Conservation (phyloP, 2,888 invertebrate species). For the Scaptomyza caliginosa region DNA sequence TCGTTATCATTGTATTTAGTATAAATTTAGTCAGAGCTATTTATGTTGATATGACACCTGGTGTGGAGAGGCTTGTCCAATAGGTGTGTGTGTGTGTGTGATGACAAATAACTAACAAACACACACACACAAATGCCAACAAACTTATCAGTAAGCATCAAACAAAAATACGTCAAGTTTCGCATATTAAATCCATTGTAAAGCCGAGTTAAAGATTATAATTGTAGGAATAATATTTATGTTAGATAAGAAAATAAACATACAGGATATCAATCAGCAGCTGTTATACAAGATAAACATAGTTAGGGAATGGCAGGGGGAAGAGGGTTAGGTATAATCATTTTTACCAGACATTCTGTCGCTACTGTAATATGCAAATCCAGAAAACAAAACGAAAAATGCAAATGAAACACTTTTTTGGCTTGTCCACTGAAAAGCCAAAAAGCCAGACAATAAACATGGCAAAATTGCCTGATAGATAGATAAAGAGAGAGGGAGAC, state of each 20-base stretch:
- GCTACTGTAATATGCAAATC: slow-evolving; percentile 37
- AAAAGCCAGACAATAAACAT: slow-evolving; percentile 31
- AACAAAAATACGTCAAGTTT: slow-evolving; percentile 14
- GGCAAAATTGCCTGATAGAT: slow-evolving; percentile 48
- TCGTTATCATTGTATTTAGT: slow-evolving; percentile 2
- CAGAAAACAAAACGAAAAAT: slow-evolving; percentile 3
- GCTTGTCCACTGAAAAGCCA: slow-evolving; percentile 12
- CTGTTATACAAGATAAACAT: slow-evolving; percentile 10
- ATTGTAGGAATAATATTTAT: slow-evolving; percentile 14
- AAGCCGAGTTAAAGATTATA: slow-evolving; percentile 19
- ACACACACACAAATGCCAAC: background rate
- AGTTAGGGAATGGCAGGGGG: too few relatives aligned
- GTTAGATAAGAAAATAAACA: slow-evolving; percentile 17
- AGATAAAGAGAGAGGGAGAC: slow-evolving; percentile 1
- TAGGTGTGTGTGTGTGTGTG: slow-evolving; percentile 10
- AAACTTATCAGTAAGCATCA: slow-evolving; percentile 7
- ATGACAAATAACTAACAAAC: slow-evolving; percentile 7
- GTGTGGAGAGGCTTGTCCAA: slow-evolving; percentile 11
- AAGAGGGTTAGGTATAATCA: background rate
- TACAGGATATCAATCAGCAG: slow-evolving; percentile 14
- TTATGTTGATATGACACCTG: slow-evolving; percentile 17
- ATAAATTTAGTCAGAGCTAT: slow-evolving; percentile 10
- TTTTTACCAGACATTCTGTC: slow-evolving; percentile 18
- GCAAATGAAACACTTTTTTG: slow-evolving; percentile 25
- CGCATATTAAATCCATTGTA: slow-evolving; percentile 3